Evolutionary conservation across 1,140 invertebrate species (phyloP), one percentile per base, ranked within the genome.

Genomic region (Rhysida immarginata): DNA sequence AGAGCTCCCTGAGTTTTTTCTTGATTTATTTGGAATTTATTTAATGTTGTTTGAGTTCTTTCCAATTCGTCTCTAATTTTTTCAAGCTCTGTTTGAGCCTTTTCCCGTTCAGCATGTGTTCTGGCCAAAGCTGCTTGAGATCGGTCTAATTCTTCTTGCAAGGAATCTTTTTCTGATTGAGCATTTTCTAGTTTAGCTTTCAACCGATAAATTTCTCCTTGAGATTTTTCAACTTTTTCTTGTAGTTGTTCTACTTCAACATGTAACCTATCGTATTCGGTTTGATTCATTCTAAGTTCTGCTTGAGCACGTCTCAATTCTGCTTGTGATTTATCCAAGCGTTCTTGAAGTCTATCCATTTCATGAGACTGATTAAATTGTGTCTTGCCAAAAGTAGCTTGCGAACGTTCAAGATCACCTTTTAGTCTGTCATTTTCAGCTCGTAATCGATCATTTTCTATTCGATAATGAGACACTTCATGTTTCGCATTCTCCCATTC

Each of bases 171-270:
- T 72, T 95, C 90, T 53, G 84, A 84, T 74, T 93, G 88, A 66
- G 89, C 87, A 72, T 94, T 94, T 74, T 94, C 91, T 63, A 95
- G 74, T 67, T 89, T 84, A 14, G 90, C 90, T 71, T 94, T 93
- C 56, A 94, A 76, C 64, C 89, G 78, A 66, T 94, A 94, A 42
- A 95, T 89, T 70, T 95, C 91, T 52, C 89, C 89, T 70, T 94
- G 90, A 50, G 87, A 89, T 71, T 93, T 91, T 69, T 91, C 87
- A 44, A 90, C 69, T 67, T 94, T 94, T 67, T 94, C 90, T 71
- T 94, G 90, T 27, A 92, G 73, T 27, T 82, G 82, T 54, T 85
- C 79, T 0, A 84, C 80, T 68, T 95, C 90, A 24, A 81, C 78
- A 50, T 83, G 77, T 26, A 85, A 81, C 64, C 90, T 78, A 62